Evolutionary conservation across 2,888 invertebrate species (phyloP).

Genomic region (Leptinotarsa juncta): DNA sequence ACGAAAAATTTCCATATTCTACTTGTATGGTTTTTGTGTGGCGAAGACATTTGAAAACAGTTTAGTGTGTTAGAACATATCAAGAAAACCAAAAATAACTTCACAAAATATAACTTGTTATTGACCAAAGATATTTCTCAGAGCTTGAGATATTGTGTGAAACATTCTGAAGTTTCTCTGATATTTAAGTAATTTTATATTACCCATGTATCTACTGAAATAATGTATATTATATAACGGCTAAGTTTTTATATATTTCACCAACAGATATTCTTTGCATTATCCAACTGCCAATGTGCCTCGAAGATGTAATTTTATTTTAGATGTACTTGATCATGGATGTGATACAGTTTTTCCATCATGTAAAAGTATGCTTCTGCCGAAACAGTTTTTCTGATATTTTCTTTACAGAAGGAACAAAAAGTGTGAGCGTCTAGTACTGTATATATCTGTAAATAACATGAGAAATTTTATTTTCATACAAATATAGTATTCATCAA

Average conservation of each 20-base stretch:
- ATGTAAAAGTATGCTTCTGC: not conserved
- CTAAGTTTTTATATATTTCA: slow-evolving; percentile 25
- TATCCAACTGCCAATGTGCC: slow-evolving; percentile 23
- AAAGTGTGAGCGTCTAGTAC: not conserved
- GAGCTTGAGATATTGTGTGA: slow-evolving; percentile 32
- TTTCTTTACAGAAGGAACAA: not conserved
- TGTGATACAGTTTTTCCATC: slow-evolving; percentile 6
- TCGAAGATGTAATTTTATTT: slow-evolving; percentile 12
- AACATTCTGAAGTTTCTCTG: slow-evolving; percentile 23
- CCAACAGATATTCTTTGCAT: slow-evolving; percentile 19
- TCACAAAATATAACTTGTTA: slow-evolving; percentile 21
- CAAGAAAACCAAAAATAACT: slow-evolving; percentile 27
- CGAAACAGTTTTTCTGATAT: not conserved
- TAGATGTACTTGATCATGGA: not conserved
- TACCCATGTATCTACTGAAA: not conserved
- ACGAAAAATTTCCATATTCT: not conserved
- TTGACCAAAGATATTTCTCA: slow-evolving; percentile 38
- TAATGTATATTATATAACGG: slow-evolving; percentile 17
- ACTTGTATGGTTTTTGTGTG: not conserved
- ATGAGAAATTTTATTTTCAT: slow-evolving; percentile 24
- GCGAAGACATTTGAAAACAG: not conserved
- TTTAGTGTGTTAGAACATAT: slow-evolving; percentile 17
- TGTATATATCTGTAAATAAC: slow-evolving; percentile 28
- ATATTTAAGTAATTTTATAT: slow-evolving; percentile 27
- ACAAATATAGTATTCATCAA: slow-evolving; percentile 7